phyloP scores from a whole-genome alignment of 2,888 invertebrate genomes.

The Drosophila phalerata region DNA sequence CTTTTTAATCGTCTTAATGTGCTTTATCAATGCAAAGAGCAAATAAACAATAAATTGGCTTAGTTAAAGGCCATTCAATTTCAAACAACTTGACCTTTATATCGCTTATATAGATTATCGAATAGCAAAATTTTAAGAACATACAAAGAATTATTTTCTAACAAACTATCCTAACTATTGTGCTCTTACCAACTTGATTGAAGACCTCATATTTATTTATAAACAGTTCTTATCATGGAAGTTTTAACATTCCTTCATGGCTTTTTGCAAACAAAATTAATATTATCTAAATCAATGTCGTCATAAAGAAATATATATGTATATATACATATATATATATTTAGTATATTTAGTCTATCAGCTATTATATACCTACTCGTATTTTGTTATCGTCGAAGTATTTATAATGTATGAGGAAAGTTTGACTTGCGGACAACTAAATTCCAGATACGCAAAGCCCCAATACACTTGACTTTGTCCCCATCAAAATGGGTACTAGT shows the following conservation, averaged over 20 bases:
- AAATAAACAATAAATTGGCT: slow-evolving; percentile 11
- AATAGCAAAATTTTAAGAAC: not conserved
- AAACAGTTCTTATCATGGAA: slow-evolving; percentile 49
- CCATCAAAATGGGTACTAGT: not conserved
- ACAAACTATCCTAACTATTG: not conserved
- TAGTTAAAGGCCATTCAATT: slow-evolving; percentile 9
- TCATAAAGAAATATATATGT: slow-evolving; percentile 41
- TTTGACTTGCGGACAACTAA: slow-evolving; percentile 13
- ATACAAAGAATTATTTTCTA: not conserved
- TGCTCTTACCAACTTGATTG: not conserved
- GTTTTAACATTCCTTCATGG: slow-evolving; percentile 51
- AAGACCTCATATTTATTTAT: slow-evolving; percentile 44
- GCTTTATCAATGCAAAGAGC: not conserved
- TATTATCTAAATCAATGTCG: slow-evolving; percentile 61
- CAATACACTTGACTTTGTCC: slow-evolving; percentile 10
- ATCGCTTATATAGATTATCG: not conserved
- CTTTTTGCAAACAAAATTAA: slow-evolving; percentile 15
- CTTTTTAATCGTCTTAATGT: slow-evolving; percentile 1
- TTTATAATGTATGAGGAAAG: slow-evolving; percentile 52
- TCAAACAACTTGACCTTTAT: slow-evolving; percentile 10
- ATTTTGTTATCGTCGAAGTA: slow-evolving; percentile 56
- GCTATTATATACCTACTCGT: slow-evolving; percentile 26
- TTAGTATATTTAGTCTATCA: slow-evolving; percentile 40
- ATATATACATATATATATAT: slow-evolving; percentile 28
- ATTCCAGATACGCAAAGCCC: slow-evolving; percentile 24